phyloP scores from a whole-genome alignment of 2,888 invertebrate species.

The Pseudoips prasinana region DNA sequence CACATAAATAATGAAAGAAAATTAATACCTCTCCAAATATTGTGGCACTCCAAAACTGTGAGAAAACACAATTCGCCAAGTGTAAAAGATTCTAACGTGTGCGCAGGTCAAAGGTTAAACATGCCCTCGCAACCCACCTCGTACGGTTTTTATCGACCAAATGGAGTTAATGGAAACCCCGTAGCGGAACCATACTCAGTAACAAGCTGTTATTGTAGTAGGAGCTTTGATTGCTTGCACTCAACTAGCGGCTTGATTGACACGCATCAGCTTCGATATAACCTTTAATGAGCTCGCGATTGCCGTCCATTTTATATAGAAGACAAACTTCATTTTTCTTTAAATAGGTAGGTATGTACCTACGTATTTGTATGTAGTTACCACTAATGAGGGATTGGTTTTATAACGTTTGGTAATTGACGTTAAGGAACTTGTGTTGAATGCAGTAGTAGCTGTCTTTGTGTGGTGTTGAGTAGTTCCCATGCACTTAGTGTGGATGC shows the following conservation, averaged over 20 bases:
- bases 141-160: conserved; percentile 61
- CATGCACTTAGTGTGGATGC: conserved; percentile 15
- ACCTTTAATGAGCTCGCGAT: conserved; percentile 64
- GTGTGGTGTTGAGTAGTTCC: conserved; percentile 15
- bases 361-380: conserved; percentile 37
- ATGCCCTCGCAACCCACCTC: conserved; percentile 52
- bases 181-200: conserved; percentile 43
- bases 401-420: conserved; percentile 43
- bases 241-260: conserved; percentile 53
- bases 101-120: conserved; percentile 58
- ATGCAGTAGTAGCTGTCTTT: conserved; percentile 22
- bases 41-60: conserved; percentile 1
- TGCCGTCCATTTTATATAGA: conserved; percentile 53
- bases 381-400: conserved; percentile 47
- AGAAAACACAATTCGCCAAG: conserved; percentile 35
- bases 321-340: conserved; percentile 49
- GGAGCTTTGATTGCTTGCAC: conserved; percentile 55
- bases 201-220: conserved; percentile 67
- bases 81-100: conserved; percentile 36
- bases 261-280: conserved; percentile 61
- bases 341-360: conserved; percentile 3
- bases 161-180: conserved; percentile 66
- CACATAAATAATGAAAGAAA: too few relatives aligned
- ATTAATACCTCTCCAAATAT: too few relatives aligned
- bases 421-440: conserved; percentile 38